These are phyloP conservation scores for Sinocyclocheilus maitianheensis DNA, from an alignment of 2,113 vertebrate genomes.

Conservation along the genomic window DNA sequence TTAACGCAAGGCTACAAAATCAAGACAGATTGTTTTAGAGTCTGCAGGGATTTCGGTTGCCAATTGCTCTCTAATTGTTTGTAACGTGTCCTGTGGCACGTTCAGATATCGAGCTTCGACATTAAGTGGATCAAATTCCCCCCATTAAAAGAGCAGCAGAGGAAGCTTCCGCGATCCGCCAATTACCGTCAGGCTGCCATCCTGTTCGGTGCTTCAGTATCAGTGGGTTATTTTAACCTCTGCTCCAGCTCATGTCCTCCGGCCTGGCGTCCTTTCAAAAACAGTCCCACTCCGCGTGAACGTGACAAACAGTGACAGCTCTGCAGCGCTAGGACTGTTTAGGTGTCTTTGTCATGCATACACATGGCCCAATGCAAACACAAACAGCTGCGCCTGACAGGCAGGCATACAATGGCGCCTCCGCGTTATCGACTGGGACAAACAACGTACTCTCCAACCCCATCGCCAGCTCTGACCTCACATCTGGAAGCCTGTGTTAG, in stretches of 20 bases:
- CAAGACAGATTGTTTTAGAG: conserved; percentile 2
- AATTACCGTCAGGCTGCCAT: conserved; percentile 3
- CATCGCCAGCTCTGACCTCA: conserved; percentile 28
- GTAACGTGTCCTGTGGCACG: neutral
- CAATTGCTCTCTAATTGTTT: conserved; percentile 11
- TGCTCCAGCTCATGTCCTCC: conserved; percentile 15
- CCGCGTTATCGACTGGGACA: conserved; percentile 3
- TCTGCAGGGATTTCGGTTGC: conserved; percentile 8
- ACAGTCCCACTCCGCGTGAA: neutral
- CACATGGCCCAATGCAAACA: neutral
- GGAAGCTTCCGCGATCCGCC: neutral
- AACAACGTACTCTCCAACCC: conserved; percentile 6
- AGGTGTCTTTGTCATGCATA: conserved; percentile 13
- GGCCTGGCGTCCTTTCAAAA: conserved; percentile 12
- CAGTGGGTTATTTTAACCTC: conserved; percentile 24
- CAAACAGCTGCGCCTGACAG: conserved; percentile 17
- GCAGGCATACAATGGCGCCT: neutral
- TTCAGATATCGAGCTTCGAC: conserved; percentile 15
- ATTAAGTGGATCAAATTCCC: conserved; percentile 34
- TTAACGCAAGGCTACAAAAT: neutral
- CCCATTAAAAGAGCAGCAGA: conserved; percentile 13
- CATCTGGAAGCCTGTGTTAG: conserved; percentile 27
- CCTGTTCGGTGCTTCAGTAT: neutral
- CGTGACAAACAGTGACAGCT: conserved; percentile 53
- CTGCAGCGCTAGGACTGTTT: conserved; percentile 9